phyloP scores from a whole-genome alignment of 2,797 vertebrate genomes.

The Calcarius lapponicus region DNA sequence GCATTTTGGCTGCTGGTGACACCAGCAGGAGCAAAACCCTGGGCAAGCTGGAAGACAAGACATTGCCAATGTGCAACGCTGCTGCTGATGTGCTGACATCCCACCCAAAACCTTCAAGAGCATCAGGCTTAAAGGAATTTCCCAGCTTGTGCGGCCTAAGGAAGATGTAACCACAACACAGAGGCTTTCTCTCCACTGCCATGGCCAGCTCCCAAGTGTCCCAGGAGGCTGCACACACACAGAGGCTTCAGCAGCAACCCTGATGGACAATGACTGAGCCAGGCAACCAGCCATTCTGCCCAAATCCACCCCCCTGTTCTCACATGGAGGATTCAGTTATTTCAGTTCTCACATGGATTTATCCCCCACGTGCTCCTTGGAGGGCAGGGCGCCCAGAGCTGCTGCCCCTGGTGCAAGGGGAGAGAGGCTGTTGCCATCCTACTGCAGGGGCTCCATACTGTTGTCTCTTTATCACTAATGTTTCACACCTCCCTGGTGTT shows the following conservation, averaged over 20 bases:
- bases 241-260: neutral
- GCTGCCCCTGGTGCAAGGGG: neutral
- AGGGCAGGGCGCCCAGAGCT: accelerated
- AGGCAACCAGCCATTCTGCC: neutral
- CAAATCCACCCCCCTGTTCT: neutral
- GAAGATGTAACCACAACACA: too few species aligned
- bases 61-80: accelerated
- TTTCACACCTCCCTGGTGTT: too few species aligned
- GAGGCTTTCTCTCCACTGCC: neutral
- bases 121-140: neutral
- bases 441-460: too few species aligned
- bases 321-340: neutral
- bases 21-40: neutral
- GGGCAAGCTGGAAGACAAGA: neutral
- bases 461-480: too few species aligned
- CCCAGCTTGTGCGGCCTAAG: neutral
- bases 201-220: neutral
- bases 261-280: accelerated
- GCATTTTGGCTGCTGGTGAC: neutral
- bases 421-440: neutral
- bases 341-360: neutral
- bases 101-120: neutral
- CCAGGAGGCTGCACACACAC: neutral
- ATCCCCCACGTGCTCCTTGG: neutral
- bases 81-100: neutral